Base-by-base conservation (phyloP, 2,888 invertebrate species). In the Keiferia lycopersicella region DNA sequence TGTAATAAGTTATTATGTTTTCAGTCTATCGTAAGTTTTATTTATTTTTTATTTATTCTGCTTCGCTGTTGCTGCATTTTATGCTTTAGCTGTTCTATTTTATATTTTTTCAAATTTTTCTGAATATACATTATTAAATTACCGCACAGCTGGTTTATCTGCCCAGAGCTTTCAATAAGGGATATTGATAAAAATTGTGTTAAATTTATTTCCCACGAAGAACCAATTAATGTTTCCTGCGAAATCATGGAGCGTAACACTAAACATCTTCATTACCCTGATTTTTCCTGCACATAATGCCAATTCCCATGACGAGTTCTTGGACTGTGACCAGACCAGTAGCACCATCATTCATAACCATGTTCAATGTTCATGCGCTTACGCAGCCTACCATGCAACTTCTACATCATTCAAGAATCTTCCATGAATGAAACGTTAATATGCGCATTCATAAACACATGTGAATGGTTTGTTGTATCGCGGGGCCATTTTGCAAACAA, bases 241-340 rank as follows among this genome's bases (percentile, higher is more conserved):
- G 70, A 69, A 79, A 73, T 80, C 74, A 76, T 75, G 73, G 71
- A 76, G 75, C 80, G 78, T 80, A 73, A 74, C 76, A 68, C 67
- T 71, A 65, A 68, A 73, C 69, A 70, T 78, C 76, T 80, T 80
- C 73, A 75, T 80, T 77, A 77, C 74, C 30, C 34, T 56, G 73
- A 78, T 80, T 73, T 79, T 73, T 81, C 81, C 79, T 81, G 74
- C 75, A 77, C 75, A 70, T 66, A 67, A 73, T 68, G 75, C 72
- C 77, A 78, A 71, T 88, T 90, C 89, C 90, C 90, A 88, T 88
- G 88, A 87, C 87, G 85, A 73, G 56, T 75, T 79, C 80, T 81
- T 86, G 80, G 80, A 86, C 82, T 88, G 87, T 83, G 80, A 82
- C 79, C 73, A 72, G 76, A 82, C 79, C 73, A 72, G 76, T 71